Evolutionary conservation across 2,113 vertebrate genomes (phyloP).

Genomic region (Cavia aperea): DNA sequence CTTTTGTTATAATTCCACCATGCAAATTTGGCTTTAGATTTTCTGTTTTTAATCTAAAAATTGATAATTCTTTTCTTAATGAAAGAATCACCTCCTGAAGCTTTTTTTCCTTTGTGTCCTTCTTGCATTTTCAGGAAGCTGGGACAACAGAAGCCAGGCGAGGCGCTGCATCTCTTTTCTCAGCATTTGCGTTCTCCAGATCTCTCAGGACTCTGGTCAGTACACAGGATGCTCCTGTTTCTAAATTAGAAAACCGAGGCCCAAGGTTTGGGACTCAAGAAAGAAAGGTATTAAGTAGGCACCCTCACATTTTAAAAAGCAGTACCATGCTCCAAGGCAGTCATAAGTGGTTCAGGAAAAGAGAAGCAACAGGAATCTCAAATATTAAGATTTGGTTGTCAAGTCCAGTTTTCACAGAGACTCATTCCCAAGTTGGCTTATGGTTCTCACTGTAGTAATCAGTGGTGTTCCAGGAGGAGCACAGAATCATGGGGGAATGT

Average conservation of each 20-base stretch:
- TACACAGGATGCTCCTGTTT: neutral
- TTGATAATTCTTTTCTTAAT: neutral
- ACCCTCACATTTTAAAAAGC: neutral
- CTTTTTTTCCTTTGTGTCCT: neutral
- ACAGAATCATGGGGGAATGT: neutral
- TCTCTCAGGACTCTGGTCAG: neutral
- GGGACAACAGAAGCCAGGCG: neutral
- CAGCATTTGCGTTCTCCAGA: rapidly evolving
- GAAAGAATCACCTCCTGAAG: neutral
- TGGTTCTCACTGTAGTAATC: neutral
- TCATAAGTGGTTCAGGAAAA: neutral
- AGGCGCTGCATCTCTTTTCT: rapidly evolving
- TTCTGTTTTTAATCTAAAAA: neutral
- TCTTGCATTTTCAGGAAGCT: neutral
- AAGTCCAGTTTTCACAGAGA: neutral
- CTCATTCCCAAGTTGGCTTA: neutral
- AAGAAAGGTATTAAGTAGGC: neutral
- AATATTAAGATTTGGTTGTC: neutral
- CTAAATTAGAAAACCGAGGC: neutral
- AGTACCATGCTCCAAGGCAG: neutral
- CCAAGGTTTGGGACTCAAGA: neutral
- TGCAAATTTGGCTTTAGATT: neutral
- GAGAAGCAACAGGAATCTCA: neutral
- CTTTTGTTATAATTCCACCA: neutral
- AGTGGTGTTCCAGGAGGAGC: neutral